These are phyloP conservation scores for Sinosuthora webbiana DNA, from an alignment of 2,113 vertebrate species.

Conservation along the genomic window DNA sequence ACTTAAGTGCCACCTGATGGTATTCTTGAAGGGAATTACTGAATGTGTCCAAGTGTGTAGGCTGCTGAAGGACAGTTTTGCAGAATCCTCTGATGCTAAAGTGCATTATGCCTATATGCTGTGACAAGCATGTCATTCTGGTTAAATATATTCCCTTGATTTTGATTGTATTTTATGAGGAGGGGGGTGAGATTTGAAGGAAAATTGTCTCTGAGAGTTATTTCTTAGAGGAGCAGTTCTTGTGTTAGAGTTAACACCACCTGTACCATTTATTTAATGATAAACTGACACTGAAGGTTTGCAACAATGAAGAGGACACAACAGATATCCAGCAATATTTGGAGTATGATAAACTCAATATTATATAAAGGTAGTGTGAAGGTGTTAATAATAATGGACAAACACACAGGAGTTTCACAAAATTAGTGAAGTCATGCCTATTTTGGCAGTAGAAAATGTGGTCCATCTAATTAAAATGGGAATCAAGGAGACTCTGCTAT, in stretches of 20 bases:
- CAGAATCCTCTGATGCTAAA: not conserved
- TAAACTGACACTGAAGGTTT: not conserved
- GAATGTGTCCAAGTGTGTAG: not conserved
- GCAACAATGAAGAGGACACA: not conserved
- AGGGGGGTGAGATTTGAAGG: not conserved
- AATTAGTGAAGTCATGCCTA: not conserved
- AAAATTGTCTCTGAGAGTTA: not conserved
- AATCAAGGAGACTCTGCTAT: not conserved
- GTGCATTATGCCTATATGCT: not conserved
- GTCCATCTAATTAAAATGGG: not conserved
- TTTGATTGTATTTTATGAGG: not conserved
- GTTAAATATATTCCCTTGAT: not conserved
- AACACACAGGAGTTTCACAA: not conserved
- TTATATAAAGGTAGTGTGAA: not conserved
- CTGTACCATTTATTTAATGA: not conserved
- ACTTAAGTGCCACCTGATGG: not conserved
- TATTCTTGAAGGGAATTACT: not conserved
- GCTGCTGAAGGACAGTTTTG: not conserved
- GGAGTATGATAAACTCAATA: not conserved
- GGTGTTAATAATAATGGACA: not conserved
- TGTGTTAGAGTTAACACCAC: not conserved
- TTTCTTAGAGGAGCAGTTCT: not conserved
- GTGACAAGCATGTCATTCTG: not conserved
- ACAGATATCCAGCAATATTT: not conserved
- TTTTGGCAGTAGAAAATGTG: not conserved